These are phyloP conservation scores for Rhabdomys pumilio DNA, from an alignment of 2,797 vertebrate genomes.

Conservation along the genomic window DNA sequence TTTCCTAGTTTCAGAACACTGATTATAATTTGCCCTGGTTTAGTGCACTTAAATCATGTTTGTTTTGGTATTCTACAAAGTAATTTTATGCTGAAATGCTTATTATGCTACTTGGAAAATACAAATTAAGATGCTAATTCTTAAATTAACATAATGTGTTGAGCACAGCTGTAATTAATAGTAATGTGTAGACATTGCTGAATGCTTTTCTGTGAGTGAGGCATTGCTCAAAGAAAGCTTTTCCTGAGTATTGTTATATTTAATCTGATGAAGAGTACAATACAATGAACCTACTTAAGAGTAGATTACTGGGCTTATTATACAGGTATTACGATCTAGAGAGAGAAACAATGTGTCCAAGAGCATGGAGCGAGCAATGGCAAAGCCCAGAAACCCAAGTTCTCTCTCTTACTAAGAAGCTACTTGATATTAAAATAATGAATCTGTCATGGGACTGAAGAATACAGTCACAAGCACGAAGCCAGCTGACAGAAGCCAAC, in stretches of 20 bases:
- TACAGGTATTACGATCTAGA: background rate
- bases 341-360: background rate
- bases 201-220: background rate
- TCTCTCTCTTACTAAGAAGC: background rate
- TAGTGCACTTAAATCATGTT: conserved; percentile 43
- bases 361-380: background rate
- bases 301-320: background rate
- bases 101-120: conserved; percentile 49
- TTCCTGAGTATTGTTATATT: background rate
- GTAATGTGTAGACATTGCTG: background rate
- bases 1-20: conserved; percentile 54
- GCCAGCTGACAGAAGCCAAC: background rate
- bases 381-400: conserved; percentile 35
- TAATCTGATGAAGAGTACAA: background rate
- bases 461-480: background rate
- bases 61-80: conserved; percentile 49
- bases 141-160: conserved; percentile 58
- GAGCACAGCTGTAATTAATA: conserved; percentile 53
- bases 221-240: conserved; percentile 44
- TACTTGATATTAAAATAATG: conserved; percentile 9
- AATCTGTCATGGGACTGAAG: background rate
- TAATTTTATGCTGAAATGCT: conserved; percentile 65
- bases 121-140: conserved; percentile 60
- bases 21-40: conserved; percentile 39
- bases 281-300: conserved; percentile 27